Base-by-base conservation (phyloP, 2,797 vertebrate genomes). In the Fistularia commersonii region DNA sequence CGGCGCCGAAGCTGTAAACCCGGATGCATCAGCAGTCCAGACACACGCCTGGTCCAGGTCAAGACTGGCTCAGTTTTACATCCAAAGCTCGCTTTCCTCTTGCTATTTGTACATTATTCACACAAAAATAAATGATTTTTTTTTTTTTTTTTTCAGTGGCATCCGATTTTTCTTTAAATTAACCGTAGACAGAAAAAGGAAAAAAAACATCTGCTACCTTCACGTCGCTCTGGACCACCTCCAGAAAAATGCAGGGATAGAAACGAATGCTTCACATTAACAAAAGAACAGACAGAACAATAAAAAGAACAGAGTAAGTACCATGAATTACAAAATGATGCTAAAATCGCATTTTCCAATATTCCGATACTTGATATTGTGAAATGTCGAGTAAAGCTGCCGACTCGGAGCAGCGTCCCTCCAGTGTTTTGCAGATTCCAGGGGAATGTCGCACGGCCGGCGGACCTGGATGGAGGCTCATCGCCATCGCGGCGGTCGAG, bases 61-160 rank as follows among this genome's bases (percentile, higher is more conserved):
- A 78, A 83, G 79, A 81, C 79, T 77, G 88, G 88, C 90, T 92
- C 89, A 89, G 86, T 76, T 89, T 81, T 69, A 74, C 72, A 76
- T 77, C 66, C 77, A 72, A 69, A 69, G 77, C 79, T 84, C 73
- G 58, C 74, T 79, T 81, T 86, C 63, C 61, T 79, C 73, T 85
- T 73, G 79, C 66, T 79, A 83, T 89, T 89, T 91, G 74, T 90
- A 91, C 90, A 91, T 87, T 91, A 91, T 91, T 90, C 90, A 92
- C 91, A 92, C 79, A 57, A 80, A 70, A 78, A 75, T 77, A 82
- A 85, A 78, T 74, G 81, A 82, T 80, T 82, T 7, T 36, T 36
- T 36, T 36, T 36, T 36, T 79, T 82, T 39, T 39, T 39, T 39
- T 79, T 81, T 91, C 87, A 91, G 86, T 90, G 89, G 87, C 81